Evolutionary conservation across 2,888 invertebrate species (phyloP).

Genomic region (Aplocera efformata): DNA sequence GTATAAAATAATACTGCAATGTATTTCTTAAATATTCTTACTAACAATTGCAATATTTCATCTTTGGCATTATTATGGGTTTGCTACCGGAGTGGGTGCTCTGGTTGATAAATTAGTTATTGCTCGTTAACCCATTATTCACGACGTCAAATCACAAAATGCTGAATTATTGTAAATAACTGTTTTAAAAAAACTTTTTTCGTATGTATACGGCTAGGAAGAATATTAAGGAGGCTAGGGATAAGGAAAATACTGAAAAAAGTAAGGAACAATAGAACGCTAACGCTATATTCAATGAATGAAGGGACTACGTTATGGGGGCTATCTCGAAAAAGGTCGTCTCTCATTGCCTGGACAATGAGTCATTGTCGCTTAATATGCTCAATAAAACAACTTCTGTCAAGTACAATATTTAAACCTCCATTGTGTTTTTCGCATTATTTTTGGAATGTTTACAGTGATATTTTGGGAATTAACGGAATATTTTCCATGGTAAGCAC

Average conservation of each 20-base stretch:
- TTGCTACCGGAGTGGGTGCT: too few species aligned
- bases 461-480: too few species aligned
- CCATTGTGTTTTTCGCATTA: constrained; percentile 20
- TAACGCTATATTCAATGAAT: constrained; percentile 48
- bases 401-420: constrained; percentile 17
- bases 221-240: constrained; percentile 54
- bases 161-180: background rate
- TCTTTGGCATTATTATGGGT: too few species aligned
- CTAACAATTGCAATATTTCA: too few species aligned
- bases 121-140: background rate
- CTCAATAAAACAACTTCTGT: constrained; percentile 37
- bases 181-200: constrained; percentile 5
- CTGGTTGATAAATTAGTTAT: too few species aligned
- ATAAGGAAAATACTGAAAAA: constrained; percentile 50
- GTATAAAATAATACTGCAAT: too few species aligned
- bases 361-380: constrained; percentile 49
- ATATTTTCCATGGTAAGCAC: too few species aligned
- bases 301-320: constrained; percentile 40
- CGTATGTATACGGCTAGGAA: constrained; percentile 2
- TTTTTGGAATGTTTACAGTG: background rate
- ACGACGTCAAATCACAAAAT: too few species aligned
- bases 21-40: too few species aligned
- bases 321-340: constrained; percentile 47
- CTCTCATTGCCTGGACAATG: constrained; percentile 43
- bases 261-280: constrained; percentile 44